Evolutionary conservation across 2,113 vertebrate genomes (phyloP).

Genomic region (Pollimyrus isidori): DNA sequence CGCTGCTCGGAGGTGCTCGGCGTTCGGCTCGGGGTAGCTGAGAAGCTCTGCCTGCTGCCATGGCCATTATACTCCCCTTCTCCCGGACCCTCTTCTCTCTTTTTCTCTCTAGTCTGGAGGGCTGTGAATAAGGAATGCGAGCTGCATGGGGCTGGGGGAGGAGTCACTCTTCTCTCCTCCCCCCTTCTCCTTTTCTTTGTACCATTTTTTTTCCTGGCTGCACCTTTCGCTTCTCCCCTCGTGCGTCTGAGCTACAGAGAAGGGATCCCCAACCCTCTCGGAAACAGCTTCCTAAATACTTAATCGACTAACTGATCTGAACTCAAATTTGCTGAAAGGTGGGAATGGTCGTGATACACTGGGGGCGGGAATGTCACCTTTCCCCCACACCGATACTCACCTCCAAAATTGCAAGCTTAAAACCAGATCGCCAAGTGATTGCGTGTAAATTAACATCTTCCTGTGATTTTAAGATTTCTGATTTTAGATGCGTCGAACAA

Average conservation of each 20-base stretch:
- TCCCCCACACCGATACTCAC: not conserved
- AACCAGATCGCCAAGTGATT: not conserved
- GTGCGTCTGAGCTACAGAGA: not conserved
- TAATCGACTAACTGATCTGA: not conserved
- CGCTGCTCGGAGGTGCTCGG: conserved; percentile 43
- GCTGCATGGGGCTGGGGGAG: conserved; percentile 47
- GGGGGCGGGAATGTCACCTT: not conserved
- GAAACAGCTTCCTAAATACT: not conserved
- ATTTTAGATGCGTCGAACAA: not conserved
- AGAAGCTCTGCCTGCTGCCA: conserved; percentile 51
- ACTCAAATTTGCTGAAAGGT: not conserved
- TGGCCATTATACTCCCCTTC: conserved; percentile 44
- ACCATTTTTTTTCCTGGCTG: conserved; percentile 29
- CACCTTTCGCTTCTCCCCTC: conserved; percentile 15
- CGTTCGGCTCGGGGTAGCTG: conserved; percentile 45
- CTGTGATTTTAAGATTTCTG: not conserved
- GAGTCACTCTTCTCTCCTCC: conserved; percentile 39
- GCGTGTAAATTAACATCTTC: not conserved
- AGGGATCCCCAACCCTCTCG: not conserved
- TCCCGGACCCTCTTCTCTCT: conserved; percentile 35
- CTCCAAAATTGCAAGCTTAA: not conserved
- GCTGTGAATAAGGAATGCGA: conserved; percentile 48
- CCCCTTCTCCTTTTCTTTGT: conserved; percentile 18
- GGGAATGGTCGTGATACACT: not conserved
- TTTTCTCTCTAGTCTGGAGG: conserved; percentile 37